Conservation (phyloP, 2,797 vertebrate genomes). For the Synaphobranchus kaupii region DNA sequence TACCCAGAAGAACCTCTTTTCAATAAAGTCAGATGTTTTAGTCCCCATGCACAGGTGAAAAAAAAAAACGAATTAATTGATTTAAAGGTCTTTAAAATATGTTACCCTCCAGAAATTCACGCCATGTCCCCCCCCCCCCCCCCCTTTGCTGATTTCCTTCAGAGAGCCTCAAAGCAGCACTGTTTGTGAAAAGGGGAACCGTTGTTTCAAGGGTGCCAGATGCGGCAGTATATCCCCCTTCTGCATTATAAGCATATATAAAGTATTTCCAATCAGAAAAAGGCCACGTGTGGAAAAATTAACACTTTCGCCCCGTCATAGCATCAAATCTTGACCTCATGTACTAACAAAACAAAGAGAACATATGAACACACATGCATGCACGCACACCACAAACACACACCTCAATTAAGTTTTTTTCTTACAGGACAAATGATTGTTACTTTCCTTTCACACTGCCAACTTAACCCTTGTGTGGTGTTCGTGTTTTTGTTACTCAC, state of each 20-base stretch:
- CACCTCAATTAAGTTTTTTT: background rate
- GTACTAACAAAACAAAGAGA: background rate
- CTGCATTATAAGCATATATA: constrained; percentile 36
- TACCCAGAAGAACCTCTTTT: background rate
- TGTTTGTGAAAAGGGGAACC: background rate
- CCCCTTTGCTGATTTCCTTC: background rate
- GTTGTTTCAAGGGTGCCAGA: background rate
- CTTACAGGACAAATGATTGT: background rate
- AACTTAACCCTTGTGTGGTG: too few species aligned
- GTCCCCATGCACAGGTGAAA: background rate
- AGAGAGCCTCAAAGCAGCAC: background rate
- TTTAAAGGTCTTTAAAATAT: constrained; percentile 33
- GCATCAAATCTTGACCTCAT: constrained; percentile 17
- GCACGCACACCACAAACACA: background rate
- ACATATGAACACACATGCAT: background rate
- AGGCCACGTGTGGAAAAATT: background rate
- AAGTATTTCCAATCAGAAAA: constrained; percentile 35
- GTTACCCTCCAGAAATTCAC: constrained; percentile 12
- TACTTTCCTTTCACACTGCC: background rate
- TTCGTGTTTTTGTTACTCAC: too few species aligned
- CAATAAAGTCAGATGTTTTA: background rate
- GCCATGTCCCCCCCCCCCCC: background rate
- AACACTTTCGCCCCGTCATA: constrained; percentile 20
- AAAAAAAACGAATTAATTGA: background rate
- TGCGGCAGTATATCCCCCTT: background rate